These are phyloP conservation scores for Saturnia pavonia DNA, from an alignment of 2,888 invertebrate genomes.

Conservation along the genomic window DNA sequence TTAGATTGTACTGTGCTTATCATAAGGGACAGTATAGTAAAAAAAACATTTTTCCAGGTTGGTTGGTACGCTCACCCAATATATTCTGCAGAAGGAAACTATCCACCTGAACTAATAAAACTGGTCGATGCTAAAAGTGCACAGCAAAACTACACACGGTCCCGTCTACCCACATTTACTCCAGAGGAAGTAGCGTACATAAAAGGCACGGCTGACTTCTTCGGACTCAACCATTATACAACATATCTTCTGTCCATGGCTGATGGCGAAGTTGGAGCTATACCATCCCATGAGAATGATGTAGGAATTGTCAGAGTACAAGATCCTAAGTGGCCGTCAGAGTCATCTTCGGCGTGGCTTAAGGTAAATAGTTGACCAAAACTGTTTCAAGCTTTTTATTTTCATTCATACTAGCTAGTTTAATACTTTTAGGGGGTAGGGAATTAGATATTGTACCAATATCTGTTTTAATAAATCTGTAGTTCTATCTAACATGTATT, in stretches of 20 bases:
- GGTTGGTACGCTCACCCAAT: conserved; percentile 82
- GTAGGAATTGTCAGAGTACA: conserved; percentile 80
- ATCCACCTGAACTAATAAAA: conserved; percentile 78
- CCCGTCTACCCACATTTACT: conserved; percentile 81
- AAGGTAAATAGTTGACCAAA: conserved; percentile 64
- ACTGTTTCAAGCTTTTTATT: neutral
- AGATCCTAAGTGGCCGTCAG: conserved; percentile 83
- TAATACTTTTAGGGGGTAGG: neutral
- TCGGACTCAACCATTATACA: conserved; percentile 77
- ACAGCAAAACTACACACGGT: conserved; percentile 77
- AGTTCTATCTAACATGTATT: neutral
- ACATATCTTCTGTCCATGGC: conserved; percentile 73
- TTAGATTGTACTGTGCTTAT: too few relatives aligned
- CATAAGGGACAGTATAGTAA: too few relatives aligned
- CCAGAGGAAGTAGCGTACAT: conserved; percentile 72
- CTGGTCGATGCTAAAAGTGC: conserved; percentile 78
- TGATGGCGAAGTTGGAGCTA: conserved; percentile 62
- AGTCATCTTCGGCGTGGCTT: conserved; percentile 82
- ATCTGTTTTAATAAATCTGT: neutral
- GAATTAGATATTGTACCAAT: neutral
- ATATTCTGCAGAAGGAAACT: conserved; percentile 79
- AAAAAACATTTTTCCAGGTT: conserved; percentile 48
- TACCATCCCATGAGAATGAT: conserved; percentile 84
- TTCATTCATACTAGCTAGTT: neutral
- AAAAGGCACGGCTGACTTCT: conserved; percentile 74